Evolutionary conservation across 1,140 invertebrate species (phyloP), one percentile per base, ranked within the genome.

Genomic region (Cataglyphis hispanica): DNA sequence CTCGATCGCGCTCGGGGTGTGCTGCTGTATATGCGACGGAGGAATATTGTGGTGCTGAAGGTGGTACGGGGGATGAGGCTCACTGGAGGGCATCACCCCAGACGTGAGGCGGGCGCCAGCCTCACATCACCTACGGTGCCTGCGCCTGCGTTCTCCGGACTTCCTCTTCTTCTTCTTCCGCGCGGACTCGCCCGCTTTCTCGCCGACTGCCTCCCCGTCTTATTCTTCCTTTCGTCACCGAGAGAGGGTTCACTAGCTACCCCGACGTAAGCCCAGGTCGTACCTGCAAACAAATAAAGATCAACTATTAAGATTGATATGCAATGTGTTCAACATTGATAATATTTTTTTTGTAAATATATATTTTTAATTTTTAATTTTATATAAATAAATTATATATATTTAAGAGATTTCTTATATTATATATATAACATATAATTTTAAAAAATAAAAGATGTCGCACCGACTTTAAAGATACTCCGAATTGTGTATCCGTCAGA

Each of bases 81-180:
- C 94, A 94, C 94, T 94, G 93, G 94, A 94, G 93, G 94, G 94
- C 94, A 94, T 94, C 93, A 94, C 94, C 94, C 94, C 94, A 94
- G 94, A 93, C 93, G 94, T 94, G 93, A 94, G 94, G 94, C 94
- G 93, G 90, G 91, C 93, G 91, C 91, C 93, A 95, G 94, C 94
- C 94, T 95, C 93, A 94, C 94, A 95, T 95, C 93, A 94, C 94
- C 94, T 91, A 92, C 91, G 89, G 93, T 92, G 92, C 91, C 90
- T 91, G 85, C 91, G 90, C 76, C 90, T 88, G 85, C 92, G 89
- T 91, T 91, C 89, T 88, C 75, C 90, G 83, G 77, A 91, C 90
- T 91, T 87, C 74, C 90, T 85, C 81, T 87, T 80, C 88, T 88
- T 84, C 83, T 92, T 84, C 85, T 85, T 67, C 78, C 88, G 74